Evolutionary conservation across 2,888 invertebrate genomes (phyloP).

Genomic region (Andricus curvator): DNA sequence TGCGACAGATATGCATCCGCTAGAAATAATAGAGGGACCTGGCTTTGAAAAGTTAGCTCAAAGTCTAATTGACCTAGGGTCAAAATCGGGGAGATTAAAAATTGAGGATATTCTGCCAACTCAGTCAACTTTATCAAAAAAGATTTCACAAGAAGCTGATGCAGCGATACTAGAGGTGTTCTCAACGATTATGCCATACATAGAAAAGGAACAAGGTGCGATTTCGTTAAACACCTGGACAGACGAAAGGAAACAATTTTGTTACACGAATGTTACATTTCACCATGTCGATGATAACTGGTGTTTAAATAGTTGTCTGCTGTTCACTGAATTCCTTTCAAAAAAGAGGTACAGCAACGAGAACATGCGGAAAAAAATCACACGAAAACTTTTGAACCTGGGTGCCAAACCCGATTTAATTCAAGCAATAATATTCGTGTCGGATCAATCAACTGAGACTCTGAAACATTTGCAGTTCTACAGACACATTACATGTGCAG

Average conservation of each 20-base stretch:
- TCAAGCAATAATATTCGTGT: neutral
- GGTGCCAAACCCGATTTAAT: neutral
- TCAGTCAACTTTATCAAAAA: neutral
- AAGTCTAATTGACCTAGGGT: neutral
- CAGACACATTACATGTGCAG: constrained; percentile 1
- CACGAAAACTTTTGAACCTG: neutral
- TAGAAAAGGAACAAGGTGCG: constrained; percentile 1
- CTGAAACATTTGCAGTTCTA: neutral
- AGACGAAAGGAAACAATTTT: neutral
- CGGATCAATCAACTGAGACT: neutral
- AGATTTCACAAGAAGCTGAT: neutral
- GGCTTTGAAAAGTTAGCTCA: constrained; percentile 17
- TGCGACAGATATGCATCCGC: neutral
- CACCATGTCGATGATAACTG: constrained; percentile 4
- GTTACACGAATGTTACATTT: constrained; percentile 7
- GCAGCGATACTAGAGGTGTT: neutral
- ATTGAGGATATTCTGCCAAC: neutral
- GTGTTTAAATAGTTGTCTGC: neutral
- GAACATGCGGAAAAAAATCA: neutral
- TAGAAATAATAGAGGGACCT: neutral
- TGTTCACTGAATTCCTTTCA: neutral
- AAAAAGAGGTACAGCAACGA: neutral
- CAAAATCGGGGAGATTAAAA: neutral
- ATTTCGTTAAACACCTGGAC: constrained; percentile 9
- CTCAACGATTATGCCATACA: neutral